These are phyloP conservation scores for Trichogramma pretiosum DNA, from an alignment of 1,140 invertebrate genomes.

Conservation along the genomic window DNA sequence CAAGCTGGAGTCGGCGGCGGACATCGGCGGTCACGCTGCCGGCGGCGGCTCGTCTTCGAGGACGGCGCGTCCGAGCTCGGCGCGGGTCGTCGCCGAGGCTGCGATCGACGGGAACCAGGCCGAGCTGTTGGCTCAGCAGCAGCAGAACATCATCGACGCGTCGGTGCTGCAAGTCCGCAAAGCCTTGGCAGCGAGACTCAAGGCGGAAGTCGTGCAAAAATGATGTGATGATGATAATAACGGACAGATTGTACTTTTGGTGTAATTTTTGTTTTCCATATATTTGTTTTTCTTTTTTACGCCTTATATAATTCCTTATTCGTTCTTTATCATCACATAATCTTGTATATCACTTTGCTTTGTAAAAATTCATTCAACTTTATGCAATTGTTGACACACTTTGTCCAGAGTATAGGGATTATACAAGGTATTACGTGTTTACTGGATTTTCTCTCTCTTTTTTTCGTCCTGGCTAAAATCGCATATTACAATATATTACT, in stretches of 20 bases:
- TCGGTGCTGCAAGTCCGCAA: constrained; percentile 66
- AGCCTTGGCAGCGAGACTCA: constrained; percentile 72
- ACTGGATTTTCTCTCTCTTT: too few species aligned
- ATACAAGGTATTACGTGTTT: too few species aligned
- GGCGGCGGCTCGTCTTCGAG: constrained; percentile 23
- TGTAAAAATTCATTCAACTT: background rate
- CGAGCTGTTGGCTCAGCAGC: constrained; percentile 26
- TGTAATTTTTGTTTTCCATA: background rate
- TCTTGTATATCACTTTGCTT: background rate
- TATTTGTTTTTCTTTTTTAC: constrained; percentile 3
- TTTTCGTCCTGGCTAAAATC: too few species aligned
- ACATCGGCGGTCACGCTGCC: too few species aligned
- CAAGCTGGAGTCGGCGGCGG: constrained; percentile 56
- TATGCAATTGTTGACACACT: too few species aligned
- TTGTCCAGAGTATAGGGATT: too few species aligned
- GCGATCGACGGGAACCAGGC: constrained; percentile 37
- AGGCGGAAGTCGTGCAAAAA: constrained; percentile 65
- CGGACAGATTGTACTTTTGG: too few species aligned
- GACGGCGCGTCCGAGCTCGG: constrained; percentile 37
- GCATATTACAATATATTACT: too few species aligned
- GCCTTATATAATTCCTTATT: constrained; percentile 5
- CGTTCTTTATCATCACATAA: background rate
- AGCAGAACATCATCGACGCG: constrained; percentile 38
- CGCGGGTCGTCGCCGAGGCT: constrained; percentile 35
- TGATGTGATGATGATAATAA: too few species aligned